Evolutionary conservation across 2,797 vertebrate genomes (phyloP).

Genomic region (Amblyraja radiata): DNA sequence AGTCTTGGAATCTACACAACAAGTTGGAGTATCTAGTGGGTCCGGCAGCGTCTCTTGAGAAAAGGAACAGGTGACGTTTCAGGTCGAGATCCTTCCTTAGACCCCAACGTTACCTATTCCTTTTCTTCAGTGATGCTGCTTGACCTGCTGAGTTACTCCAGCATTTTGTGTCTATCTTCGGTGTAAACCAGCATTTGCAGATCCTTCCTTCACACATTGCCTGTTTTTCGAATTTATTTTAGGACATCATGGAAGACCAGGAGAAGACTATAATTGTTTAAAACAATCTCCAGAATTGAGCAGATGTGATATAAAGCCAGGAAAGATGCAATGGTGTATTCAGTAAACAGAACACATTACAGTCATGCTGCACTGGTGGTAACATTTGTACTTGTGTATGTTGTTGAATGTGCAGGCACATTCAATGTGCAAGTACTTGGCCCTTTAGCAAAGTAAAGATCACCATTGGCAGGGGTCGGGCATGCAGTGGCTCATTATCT

Average conservation of each 20-base stretch:
- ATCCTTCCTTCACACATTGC: too few species aligned
- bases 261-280: not conserved
- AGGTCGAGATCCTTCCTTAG: too few species aligned
- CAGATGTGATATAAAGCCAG: not conserved
- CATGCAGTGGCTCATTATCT: too few species aligned
- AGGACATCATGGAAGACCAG: not conserved
- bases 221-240: not conserved
- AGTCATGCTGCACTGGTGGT: not conserved
- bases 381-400: not conserved
- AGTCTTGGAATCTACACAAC: not conserved
- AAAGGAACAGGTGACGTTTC: too few species aligned
- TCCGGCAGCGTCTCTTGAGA: too few species aligned
- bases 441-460: not conserved
- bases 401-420: not conserved
- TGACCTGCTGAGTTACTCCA: too few species aligned
- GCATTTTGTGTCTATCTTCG: too few species aligned
- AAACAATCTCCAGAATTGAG: not conserved
- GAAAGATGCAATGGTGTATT: not conserved
- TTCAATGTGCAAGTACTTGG: not conserved
- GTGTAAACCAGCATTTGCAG: too few species aligned
- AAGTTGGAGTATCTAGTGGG: too few species aligned
- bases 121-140: too few species aligned
- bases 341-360: not conserved
- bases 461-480: too few species aligned
- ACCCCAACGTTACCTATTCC: too few species aligned